Evolutionary conservation across 2,888 invertebrate genomes (phyloP).

Genomic region (Rotaria sp.): DNA sequence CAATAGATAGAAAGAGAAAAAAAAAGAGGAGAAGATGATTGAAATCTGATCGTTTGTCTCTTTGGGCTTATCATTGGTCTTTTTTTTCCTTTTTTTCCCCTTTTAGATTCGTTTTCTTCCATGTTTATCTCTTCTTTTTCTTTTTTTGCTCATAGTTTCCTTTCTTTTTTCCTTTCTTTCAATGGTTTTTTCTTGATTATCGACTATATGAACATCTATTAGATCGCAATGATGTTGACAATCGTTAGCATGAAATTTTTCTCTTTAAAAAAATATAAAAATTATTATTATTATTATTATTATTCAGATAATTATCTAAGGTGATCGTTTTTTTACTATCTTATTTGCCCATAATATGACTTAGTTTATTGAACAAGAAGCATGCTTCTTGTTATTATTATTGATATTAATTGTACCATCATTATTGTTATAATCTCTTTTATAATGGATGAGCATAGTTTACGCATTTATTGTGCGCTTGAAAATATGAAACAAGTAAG

Average conservation of each 20-base stretch:
- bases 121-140: constrained; percentile 34
- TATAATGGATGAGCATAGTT: constrained; percentile 37
- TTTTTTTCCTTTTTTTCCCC: not conserved
- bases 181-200: constrained; percentile 9
- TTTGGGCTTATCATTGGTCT: not conserved
- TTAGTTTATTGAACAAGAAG: not conserved
- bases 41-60: constrained; percentile 2
- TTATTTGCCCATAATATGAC: not conserved
- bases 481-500: constrained; percentile 40
- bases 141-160: constrained; percentile 32
- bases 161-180: constrained; percentile 7
- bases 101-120: constrained; percentile 24
- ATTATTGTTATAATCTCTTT: not conserved
- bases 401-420: not conserved
- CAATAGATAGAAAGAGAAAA: not conserved
- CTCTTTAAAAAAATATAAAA: too few relatives aligned
- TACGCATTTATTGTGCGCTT: constrained; percentile 35
- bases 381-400: not conserved
- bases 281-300: too few relatives aligned
- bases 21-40: not conserved
- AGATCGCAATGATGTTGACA: not conserved
- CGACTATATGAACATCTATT: not conserved
- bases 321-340: not conserved
- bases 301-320: not conserved
- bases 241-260: not conserved